Evolutionary conservation across 1,140 invertebrate genomes (phyloP), one percentile per base, ranked within the genome.

Genomic region (Conopomorpha cramerella): DNA sequence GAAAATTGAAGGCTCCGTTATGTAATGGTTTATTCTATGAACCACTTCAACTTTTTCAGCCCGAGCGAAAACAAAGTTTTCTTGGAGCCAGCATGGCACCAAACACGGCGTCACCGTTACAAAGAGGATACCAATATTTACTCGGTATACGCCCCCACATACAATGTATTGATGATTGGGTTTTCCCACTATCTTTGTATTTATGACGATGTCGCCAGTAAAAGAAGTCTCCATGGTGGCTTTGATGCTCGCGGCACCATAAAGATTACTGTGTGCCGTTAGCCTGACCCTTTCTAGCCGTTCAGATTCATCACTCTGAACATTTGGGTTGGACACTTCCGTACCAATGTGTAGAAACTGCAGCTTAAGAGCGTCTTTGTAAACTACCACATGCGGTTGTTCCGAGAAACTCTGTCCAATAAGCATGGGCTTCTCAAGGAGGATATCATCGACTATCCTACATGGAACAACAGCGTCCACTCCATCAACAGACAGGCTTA

Each of bases 371-470:
- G 31, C 13, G 23, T 49, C 41, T 25, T 49, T 49, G 16, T 27
- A 25, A 1, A 45, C 35, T 8, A 43, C 18, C 12, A 49, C 34
- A 16, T 49, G 40, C 3, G 38, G 41, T 16, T 41, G 43, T 26
- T 50, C 47, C 0, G 43, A 34, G 30, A 23, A 50, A 0, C 30
- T 33, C 16, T 46, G 47, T 12, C 41, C 41, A 12, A 50, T 17
- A 0, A 49, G 16, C 30, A 50, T 18, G 1, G 36, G 11, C 17
- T 41, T 43, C 3, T 46, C 41, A 2, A 50, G 12, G 1, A 46
- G 31, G 0, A 16, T 0, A 16, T 50, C 44, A 0, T 39, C 36
- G 0, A 50, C 41, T 7, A 50, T 36, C 28, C 30, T 36, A 41
- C 44, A 50, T 2, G 11, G 13, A 28, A 46, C 41, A 0, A 4